Evolutionary conservation across 2,888 invertebrate species (phyloP).

Genomic region (Chloromyia formosa): DNA sequence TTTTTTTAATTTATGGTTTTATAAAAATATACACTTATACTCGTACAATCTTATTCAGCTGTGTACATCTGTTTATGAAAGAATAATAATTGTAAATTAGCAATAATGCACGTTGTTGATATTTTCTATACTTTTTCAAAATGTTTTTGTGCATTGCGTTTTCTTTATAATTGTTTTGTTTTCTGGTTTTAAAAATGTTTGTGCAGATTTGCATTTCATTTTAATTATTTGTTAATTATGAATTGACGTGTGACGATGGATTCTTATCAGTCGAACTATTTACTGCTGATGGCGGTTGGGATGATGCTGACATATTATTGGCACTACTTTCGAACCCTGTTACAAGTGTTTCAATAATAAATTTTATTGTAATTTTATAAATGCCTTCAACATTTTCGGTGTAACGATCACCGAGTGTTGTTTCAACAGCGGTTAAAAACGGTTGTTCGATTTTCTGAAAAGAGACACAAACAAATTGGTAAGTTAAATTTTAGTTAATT

Average conservation of each 20-base stretch:
- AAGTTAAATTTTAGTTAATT: neutral
- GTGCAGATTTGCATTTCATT: neutral
- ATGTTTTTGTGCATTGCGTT: neutral
- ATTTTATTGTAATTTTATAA: constrained; percentile 86
- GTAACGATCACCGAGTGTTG: constrained; percentile 86
- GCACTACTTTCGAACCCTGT: constrained; percentile 73
- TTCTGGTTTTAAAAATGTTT: neutral
- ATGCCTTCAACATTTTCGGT: constrained; percentile 89
- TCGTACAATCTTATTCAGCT: neutral
- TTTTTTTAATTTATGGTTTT: neutral
- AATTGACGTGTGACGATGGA: constrained; percentile 49
- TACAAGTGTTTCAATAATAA: constrained; percentile 84
- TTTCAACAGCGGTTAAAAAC: constrained; percentile 85
- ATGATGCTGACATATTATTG: constrained; percentile 43
- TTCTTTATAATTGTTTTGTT: neutral
- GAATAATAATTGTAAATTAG: neutral
- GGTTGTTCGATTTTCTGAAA: constrained; percentile 90
- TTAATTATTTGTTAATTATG: constrained; percentile 44
- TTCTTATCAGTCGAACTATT: constrained; percentile 46
- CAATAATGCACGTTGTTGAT: neutral
- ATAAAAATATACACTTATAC: constrained; percentile 36
- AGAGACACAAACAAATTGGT: constrained; percentile 50
- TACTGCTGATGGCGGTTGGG: constrained; percentile 35
- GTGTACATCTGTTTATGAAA: constrained; percentile 17
- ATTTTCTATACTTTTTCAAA: no score